A percentile compares a stretch with the other conserved stretches of the same genome.
Conservation (phyloP, 2,797 vertebrate genomes). For the Rhinophrynus dorsalis region DNA sequence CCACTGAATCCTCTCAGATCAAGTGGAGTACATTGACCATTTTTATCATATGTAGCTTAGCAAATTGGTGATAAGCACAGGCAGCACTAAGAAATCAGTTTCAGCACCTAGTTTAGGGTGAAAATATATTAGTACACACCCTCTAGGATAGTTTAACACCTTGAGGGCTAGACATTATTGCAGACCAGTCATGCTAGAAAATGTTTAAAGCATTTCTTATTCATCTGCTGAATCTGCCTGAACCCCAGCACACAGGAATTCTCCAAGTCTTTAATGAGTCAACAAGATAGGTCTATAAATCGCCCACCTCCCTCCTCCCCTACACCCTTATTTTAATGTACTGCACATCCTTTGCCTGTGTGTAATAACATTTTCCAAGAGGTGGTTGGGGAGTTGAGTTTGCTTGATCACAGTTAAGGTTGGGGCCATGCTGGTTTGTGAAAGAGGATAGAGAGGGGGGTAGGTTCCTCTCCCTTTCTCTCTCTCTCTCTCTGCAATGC, state of each 20-base stretch:
- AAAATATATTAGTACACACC: no score
- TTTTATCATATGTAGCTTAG: no score
- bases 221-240: not conserved
- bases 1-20: no score
- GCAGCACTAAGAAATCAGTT: no score
- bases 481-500: constrained; percentile 69
- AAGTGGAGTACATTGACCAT: no score
- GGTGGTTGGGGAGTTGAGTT: constrained; percentile 32
- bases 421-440: constrained; percentile 19
- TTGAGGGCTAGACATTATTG: no score
- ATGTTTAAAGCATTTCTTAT: not conserved
- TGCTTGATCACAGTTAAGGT: constrained; percentile 43
- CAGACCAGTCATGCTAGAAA: no score
- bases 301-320: not conserved
- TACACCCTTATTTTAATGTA: constrained; percentile 23
- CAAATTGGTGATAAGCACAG: no score
- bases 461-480: no score
- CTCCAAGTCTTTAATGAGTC: constrained; percentile 31
- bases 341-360: constrained; percentile 24
- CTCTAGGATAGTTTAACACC: no score
- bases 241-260: not conserved
- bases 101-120: no score
- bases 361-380: constrained; percentile 42
- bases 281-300: constrained; percentile 19
- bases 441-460: constrained; percentile 58